A percentile compares a stretch with the other conserved stretches of the same genome.
These are phyloP conservation scores for Echinops telfairi DNA, from an alignment of 2,113 vertebrate genomes.

Conservation along the genomic window DNA sequence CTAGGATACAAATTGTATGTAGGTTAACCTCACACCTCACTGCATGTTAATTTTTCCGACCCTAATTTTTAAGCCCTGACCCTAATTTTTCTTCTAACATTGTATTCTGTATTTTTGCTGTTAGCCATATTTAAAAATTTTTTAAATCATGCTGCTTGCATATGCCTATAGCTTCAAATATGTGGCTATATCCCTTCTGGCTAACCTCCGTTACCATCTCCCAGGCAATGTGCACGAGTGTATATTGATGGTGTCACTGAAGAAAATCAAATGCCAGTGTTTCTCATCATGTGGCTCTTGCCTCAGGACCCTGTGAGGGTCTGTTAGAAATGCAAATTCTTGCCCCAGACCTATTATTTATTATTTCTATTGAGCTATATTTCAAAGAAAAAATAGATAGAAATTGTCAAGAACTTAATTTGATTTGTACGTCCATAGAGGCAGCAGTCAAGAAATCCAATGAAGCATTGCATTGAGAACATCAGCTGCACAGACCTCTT, in stretches of 20 bases:
- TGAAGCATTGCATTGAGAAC: too few species aligned
- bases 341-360: neutral
- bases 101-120: neutral
- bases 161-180: neutral
- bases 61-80: neutral
- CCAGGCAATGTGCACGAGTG: neutral
- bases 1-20: neutral
- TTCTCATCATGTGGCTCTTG: neutral
- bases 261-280: neutral
- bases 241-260: neutral
- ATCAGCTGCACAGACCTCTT: too few species aligned
- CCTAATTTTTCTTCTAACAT: neutral
- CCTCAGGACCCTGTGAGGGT: neutral
- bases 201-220: neutral
- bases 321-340: neutral
- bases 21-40: neutral
- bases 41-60: neutral
- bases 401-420: too few species aligned
- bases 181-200: neutral
- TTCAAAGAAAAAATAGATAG: too few species aligned
- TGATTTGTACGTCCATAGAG: too few species aligned
- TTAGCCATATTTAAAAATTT: neutral
- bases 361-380: neutral
- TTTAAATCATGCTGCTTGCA: constrained; percentile 14
- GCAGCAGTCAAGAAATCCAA: too few species aligned